Evolutionary conservation across 2,797 vertebrate genomes (phyloP), one percentile per base, ranked within the genome.

Genomic region (Chelon auratus): DNA sequence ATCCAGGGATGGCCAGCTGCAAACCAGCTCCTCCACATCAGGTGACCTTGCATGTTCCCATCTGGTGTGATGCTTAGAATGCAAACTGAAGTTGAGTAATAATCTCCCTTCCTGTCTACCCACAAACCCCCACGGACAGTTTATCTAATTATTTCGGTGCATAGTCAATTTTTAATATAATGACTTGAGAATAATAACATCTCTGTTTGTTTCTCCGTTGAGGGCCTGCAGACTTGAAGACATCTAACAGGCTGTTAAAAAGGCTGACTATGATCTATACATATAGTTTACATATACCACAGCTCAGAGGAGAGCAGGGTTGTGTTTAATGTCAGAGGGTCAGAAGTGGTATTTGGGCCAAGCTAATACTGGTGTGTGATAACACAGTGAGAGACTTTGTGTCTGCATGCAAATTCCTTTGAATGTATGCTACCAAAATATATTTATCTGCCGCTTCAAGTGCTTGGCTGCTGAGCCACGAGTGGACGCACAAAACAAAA

Each of bases 41-140:
- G 45, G 8, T 74, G 82, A 80, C 81, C 85, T 85, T 77, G 83
- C 85, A 83, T 77, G 83, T 62, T 60, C 63, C 87, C 52, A 66
- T 83, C 81, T 72, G 71, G 53, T 80, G 42, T 62, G 60, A 62
- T 68, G 36, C 60, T 50, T 61, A 65, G 58, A 77, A 83, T 70
- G 54, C 71, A 77, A 87, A 87, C 66, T 14, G 9, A 67, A 72
- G 39, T 63, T 48, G 53, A 17, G 53, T 36, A 67, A 60, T 66
- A 42, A 53, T 62, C 76, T 65, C 42, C 68, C 72, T 70, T 72
- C 47, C 48, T 39, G 45, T 73, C 36, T 64, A 62, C 48, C 74
- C 39, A n/a, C 55, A 75, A 77, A 71, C 71, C 78, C 79, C 80
- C 22, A 33, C 8, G 12, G 80, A 77, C 55, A 62, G 36, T 82